Evolutionary conservation across 2,113 vertebrate genomes (phyloP).

Genomic region (Oreocharis arfaki): DNA sequence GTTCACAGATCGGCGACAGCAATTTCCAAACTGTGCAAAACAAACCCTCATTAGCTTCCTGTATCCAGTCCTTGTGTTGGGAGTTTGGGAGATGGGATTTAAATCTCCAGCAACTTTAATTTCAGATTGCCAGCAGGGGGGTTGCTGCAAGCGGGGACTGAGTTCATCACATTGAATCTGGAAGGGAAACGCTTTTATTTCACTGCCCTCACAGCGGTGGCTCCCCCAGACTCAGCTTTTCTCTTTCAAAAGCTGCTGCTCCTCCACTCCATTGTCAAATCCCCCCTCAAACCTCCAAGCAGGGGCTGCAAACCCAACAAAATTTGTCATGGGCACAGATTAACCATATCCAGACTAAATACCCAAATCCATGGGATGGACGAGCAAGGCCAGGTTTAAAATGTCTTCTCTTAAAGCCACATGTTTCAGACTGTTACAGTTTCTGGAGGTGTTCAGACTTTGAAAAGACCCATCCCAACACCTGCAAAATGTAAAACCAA

Average conservation of each 20-base stretch:
- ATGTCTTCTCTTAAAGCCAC: not conserved
- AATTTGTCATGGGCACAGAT: not conserved
- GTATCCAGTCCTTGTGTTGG: not conserved
- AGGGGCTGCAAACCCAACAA: not conserved
- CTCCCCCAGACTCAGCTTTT: not conserved
- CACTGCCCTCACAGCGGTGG: not conserved
- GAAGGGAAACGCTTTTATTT: constrained; percentile 2
- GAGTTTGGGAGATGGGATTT: constrained; percentile 4
- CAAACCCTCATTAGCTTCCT: not conserved
- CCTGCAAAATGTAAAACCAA: not conserved
- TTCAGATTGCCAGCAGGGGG: not conserved
- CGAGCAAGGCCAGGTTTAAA: not conserved
- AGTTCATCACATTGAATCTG: not conserved
- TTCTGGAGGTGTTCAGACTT: not conserved
- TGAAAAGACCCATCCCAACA: not conserved
- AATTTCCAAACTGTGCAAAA: constrained; percentile 12
- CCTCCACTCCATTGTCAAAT: not conserved
- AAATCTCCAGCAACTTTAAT: not conserved
- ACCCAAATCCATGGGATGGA: not conserved
- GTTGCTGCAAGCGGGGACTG: not conserved
- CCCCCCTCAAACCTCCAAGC: not conserved
- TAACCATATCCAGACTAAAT: not conserved
- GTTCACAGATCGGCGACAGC: not conserved
- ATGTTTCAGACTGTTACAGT: not conserved
- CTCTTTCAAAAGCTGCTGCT: not conserved